phyloP scores from a whole-genome alignment of 2,888 invertebrate genomes.

The Empis stercorea region DNA sequence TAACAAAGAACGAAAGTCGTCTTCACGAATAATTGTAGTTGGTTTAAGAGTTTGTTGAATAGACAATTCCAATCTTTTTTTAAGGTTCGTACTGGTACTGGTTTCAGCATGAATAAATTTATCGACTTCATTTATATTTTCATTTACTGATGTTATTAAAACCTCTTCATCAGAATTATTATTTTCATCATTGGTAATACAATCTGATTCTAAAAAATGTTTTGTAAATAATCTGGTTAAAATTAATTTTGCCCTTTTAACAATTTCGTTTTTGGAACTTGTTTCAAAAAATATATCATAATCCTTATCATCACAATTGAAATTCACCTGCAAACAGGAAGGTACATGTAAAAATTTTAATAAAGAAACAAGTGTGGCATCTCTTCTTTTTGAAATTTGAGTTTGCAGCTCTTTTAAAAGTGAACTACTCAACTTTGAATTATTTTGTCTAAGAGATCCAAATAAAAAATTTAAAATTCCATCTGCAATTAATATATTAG shows the following conservation, averaged over 20 bases:
- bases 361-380: background rate
- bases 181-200: background rate
- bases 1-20: background rate
- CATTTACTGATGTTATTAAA: too few species aligned
- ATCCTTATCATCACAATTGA: background rate
- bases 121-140: too few species aligned
- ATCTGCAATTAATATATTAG: background rate
- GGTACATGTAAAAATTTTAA: background rate
- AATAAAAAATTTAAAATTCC: conserved; percentile 2
- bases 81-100: too few species aligned
- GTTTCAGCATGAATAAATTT: background rate
- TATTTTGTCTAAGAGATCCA: background rate
- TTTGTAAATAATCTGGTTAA: background rate
- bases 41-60: background rate
- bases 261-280: background rate
- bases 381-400: background rate
- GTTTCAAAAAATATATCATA: too few species aligned
- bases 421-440: background rate
- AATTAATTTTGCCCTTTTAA: background rate
- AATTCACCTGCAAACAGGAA: background rate
- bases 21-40: background rate
- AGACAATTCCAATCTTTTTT: too few species aligned
- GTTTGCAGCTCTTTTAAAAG: background rate
- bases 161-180: background rate
- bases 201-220: background rate